Conservation (phyloP, 2,888 invertebrate genomes). For the Drosophila borealis region DNA sequence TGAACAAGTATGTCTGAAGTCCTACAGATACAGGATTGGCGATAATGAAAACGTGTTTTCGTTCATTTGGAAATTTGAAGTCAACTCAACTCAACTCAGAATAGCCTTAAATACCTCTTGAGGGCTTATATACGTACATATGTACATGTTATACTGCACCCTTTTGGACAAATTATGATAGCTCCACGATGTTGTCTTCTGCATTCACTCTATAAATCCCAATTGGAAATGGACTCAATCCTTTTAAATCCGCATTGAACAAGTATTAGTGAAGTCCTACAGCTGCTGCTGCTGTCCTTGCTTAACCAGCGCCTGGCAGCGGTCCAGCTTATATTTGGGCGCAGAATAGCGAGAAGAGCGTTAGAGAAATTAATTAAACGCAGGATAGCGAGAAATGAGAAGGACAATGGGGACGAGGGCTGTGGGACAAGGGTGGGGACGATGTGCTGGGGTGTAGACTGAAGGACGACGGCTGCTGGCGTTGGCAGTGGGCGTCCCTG, state of each 20-base stretch:
- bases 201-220: too few species aligned
- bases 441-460: neutral
- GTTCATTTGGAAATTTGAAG: too few species aligned
- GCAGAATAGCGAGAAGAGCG: constrained; percentile 14
- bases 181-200: too few species aligned
- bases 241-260: neutral
- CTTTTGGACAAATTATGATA: too few species aligned
- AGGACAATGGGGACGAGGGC: neutral
- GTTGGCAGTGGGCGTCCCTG: constrained; percentile 7
- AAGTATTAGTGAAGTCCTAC: constrained; percentile 2
- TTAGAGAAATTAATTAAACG: constrained; percentile 79
- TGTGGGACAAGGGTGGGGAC: neutral
- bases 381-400: constrained; percentile 35
- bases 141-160: too few species aligned
- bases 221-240: neutral
- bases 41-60: too few species aligned
- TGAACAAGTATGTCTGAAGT: too few species aligned
- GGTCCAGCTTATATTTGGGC: constrained; percentile 4
- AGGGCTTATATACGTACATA: too few species aligned
- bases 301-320: constrained; percentile 18
- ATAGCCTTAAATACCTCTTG: too few species aligned
- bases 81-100: too few species aligned
- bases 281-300: constrained; percentile 3
- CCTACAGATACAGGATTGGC: too few species aligned
- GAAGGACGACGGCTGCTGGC: constrained; percentile 15